Evolutionary conservation across 2,888 invertebrate genomes (phyloP).

Genomic region (Brachypterus glaber): DNA sequence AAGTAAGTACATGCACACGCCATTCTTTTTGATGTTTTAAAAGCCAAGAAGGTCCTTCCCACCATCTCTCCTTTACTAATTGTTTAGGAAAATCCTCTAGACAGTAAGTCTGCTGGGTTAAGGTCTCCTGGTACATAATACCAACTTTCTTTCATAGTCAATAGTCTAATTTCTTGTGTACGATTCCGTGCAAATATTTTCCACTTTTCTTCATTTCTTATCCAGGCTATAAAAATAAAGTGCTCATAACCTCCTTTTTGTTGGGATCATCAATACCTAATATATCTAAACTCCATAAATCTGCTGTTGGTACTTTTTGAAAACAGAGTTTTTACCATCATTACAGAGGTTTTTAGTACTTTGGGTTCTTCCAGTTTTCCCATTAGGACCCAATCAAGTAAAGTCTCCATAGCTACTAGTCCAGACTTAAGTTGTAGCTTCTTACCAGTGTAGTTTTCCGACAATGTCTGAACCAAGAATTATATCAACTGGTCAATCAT

Average conservation of each 20-base stretch:
- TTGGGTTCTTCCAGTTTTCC: conserved; percentile 5
- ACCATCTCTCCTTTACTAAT: conserved; percentile 8
- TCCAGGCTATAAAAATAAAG: too few species aligned
- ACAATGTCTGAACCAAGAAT: too few species aligned
- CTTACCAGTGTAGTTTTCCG: too few species aligned
- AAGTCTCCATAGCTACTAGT: conserved; percentile 8
- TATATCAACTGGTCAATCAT: too few species aligned
- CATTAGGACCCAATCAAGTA: conserved; percentile 8
- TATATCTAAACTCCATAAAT: too few species aligned
- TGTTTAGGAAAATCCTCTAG: conserved; percentile 7
- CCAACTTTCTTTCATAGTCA: too few species aligned
- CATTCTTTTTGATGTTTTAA: not conserved
- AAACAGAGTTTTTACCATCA: conserved; percentile 1
- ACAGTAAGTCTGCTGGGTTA: too few species aligned
- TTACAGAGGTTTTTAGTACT: not conserved
- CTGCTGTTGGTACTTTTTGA: conserved; percentile 1
- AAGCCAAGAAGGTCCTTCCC: conserved; percentile 10
- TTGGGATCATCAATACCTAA: conserved; percentile 12
- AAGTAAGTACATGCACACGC: conserved; percentile 1
- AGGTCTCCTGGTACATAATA: too few species aligned
- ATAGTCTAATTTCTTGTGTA: too few species aligned
- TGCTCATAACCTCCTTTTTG: conserved; percentile 9
- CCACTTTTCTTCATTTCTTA: too few species aligned
- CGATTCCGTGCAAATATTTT: too few species aligned
- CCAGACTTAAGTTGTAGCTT: too few species aligned